phyloP scores from a whole-genome alignment of 2,888 invertebrate species.

The Tineola bisselliella region DNA sequence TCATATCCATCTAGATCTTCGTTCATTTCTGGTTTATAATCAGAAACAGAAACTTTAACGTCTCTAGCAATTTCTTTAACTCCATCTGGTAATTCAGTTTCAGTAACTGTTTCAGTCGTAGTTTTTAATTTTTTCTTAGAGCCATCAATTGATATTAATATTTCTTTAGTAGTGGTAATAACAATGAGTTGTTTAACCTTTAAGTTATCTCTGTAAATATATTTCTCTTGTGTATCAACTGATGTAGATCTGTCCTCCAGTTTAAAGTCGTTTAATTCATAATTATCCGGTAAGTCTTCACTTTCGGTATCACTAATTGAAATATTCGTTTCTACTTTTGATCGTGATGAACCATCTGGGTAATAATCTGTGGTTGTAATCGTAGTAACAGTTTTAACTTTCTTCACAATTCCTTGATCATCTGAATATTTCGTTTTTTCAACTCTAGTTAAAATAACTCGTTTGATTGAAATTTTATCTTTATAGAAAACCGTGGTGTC shows the following conservation, averaged over 20 bases:
- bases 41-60: conserved; percentile 45
- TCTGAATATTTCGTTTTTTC: conserved; percentile 47
- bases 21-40: conserved; percentile 30
- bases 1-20: conserved; percentile 31
- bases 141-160: conserved; percentile 35
- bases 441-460: conserved; percentile 41
- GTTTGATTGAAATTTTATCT: conserved; percentile 34
- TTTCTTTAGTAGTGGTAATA: conserved; percentile 46
- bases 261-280: conserved; percentile 38
- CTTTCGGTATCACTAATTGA: conserved; percentile 41
- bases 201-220: conserved; percentile 37
- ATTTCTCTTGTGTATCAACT: conserved; percentile 39
- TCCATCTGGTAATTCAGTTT: conserved; percentile 44
- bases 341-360: conserved; percentile 53
- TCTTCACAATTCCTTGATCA: conserved; percentile 31
- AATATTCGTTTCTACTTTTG: conserved; percentile 48
- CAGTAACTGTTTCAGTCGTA: conserved; percentile 47
- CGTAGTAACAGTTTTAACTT: conserved; percentile 46
- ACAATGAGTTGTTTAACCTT: conserved; percentile 43
- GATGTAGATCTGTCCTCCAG: conserved; percentile 40
- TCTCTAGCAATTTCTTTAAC: conserved; percentile 53
- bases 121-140: conserved; percentile 48
- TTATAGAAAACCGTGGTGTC: conserved; percentile 42
- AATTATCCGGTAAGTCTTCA: conserved; percentile 26
- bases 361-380: conserved; percentile 51